Evolutionary conservation across 2,888 invertebrate genomes (phyloP), one percentile per base, ranked within the genome.

Genomic region (Cerastoderma edule): DNA sequence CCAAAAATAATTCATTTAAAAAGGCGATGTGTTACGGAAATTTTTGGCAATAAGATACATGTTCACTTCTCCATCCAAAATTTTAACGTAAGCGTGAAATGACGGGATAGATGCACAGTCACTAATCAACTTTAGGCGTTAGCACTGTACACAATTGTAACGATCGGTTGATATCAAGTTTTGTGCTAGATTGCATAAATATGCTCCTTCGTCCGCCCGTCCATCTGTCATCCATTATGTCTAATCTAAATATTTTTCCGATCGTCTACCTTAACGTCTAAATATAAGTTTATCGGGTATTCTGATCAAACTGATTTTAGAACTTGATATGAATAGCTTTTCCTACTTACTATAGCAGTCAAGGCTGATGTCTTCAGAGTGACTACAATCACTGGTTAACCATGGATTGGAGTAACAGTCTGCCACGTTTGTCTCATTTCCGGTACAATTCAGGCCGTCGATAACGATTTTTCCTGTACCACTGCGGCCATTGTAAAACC

Each of bases 361-460:
- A 5, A 66, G n/a, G 22, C 50, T 48, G 10, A 32, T 50, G 22
- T 46, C 46, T 24, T 66, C 65, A 48, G 4, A 4, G 32, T 66
- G 50, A 28, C 30, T 13, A 66, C 65, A 66, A 10, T 48, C 50
- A n/a, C 30, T 1, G 1, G 48, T 19, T 32, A 32, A n/a, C 65
- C 65, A 66, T 3, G 46, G 32, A 6, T 16, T n/a, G 6, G 65
- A 66, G 1, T 32, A 4, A 66, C 65, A 66, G 16, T 48, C 4
- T 0, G 48, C 28, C 22, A 66, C n/a, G 30, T 66, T 50, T 13
- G 32, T 46, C 50, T 66, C 65, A 24, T 24, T 8, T n/a, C 65
- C 65, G n/a, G 28, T 32, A 66, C 65, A 66, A 13, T 48, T 28
- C 13, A 66, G 30, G 24, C 50, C 46, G 50, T 66, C 65, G 4